phyloP scores from a whole-genome alignment of 2,113 vertebrate species.

The Taurulus bubalis region DNA sequence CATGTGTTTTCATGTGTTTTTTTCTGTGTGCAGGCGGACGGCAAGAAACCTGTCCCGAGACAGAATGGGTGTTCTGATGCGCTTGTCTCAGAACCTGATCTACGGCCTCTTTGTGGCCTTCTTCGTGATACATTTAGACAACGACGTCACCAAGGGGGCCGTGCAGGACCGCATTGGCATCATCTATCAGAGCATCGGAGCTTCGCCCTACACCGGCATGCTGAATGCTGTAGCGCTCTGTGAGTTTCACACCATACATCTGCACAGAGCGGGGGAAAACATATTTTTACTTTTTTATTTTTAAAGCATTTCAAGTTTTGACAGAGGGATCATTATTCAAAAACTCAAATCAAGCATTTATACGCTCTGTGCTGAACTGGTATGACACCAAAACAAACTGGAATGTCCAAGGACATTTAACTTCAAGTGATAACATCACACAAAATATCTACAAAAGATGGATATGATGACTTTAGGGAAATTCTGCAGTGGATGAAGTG shows the following conservation, averaged over 20 bases:
- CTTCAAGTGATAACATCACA: slow-evolving; percentile 22
- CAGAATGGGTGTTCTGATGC: slow-evolving; percentile 90
- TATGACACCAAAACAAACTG: background rate
- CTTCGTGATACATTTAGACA: slow-evolving; percentile 87
- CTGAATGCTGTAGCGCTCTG: slow-evolving; percentile 94
- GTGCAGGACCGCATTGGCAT: slow-evolving; percentile 93
- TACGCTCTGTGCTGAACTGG: background rate
- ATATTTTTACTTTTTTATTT: background rate
- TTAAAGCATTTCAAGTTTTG: background rate
- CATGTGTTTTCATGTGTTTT: background rate
- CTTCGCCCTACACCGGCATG: slow-evolving; percentile 93
- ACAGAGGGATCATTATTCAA: background rate
- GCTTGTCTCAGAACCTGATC: slow-evolving; percentile 93
- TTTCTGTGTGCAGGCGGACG: slow-evolving; percentile 84
- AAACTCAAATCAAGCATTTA: background rate
- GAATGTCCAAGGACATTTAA: background rate
- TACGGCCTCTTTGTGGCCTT: slow-evolving; percentile 91
- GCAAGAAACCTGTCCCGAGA: slow-evolving; percentile 89
- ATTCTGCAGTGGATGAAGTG: background rate
- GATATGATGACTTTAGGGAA: slow-evolving; percentile 7
- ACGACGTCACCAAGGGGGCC: slow-evolving; percentile 87
- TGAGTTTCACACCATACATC: slow-evolving; percentile 80
- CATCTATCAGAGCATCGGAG: slow-evolving; percentile 91
- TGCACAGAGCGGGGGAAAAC: background rate
- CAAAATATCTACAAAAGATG: slow-evolving; percentile 6